Evolutionary conservation across 2,888 invertebrate genomes (phyloP), one percentile per base, ranked within the genome.

Genomic region (Drosophila seclusa): DNA sequence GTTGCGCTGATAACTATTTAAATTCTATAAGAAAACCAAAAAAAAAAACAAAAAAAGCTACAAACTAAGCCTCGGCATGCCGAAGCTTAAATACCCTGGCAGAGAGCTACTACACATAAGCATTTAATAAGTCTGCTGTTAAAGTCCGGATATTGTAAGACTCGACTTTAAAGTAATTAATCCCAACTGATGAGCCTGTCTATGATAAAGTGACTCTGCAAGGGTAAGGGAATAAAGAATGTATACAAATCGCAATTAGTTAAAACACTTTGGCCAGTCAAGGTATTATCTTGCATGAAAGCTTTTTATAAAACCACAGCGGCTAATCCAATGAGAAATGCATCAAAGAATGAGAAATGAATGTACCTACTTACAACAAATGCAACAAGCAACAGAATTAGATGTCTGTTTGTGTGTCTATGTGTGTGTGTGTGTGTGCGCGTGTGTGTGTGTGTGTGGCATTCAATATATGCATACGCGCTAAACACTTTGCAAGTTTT

Each of bases 261-360:
- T 86, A 48, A 81, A 81, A 80, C 55, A 48, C 61, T 70, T 49
- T 87, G 68, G 66, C 57, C 57, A 80, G 79, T 69, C 62, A 63
- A 63, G 69, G 61, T 50, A 76, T 69, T 69, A 68, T 81, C 63
- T 68, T 68, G 81, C 82, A 83, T 77, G 54, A 73, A 76, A 58
- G 85, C 89, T 90, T 90, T 87, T 82, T 89, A 72, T 69, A 49
- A 45, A 65, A 60, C 54, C 68, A 61, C 73, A 64, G 42, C 59
- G 66, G 58, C 71, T 73, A 64, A 72, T 74, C 67, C 68, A 66
- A 58, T 55, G 68, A 57, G 57, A 61, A 61, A 72, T 72, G 82
- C 82, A 87, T 90, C 84, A 89, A 87, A 90, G 82, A 84, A 77
- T 49, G 71, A 83, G 83, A 74, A 90, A 87, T 83, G 31, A 81